Evolutionary conservation across 2,797 vertebrate genomes (phyloP).

Genomic region (Anguilla megastoma): DNA sequence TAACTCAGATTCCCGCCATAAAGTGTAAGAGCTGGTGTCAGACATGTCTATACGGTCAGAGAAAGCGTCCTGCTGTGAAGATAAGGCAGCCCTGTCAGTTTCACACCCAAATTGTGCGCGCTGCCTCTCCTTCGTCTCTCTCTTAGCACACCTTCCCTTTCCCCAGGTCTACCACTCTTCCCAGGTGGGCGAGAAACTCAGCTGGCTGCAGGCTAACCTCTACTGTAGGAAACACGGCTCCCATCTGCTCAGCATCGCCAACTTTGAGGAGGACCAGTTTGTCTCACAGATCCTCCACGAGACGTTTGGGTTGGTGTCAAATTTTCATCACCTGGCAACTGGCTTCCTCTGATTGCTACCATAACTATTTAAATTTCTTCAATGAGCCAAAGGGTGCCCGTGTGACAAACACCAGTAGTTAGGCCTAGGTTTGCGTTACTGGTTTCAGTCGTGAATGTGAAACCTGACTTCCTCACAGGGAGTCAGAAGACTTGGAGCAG

Average conservation of each 20-base stretch:
- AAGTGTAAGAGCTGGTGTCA: not conserved
- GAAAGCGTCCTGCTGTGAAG: not conserved
- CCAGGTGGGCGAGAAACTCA: conserved; percentile 81
- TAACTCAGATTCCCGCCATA: not conserved
- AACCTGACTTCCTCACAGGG: conserved; percentile 58
- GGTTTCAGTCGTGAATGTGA: not conserved
- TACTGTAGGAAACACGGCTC: conserved; percentile 83
- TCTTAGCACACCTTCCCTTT: not conserved
- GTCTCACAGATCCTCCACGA: conserved; percentile 84
- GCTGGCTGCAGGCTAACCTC: conserved; percentile 84
- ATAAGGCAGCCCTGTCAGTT: not conserved
- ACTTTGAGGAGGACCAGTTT: conserved; percentile 86
- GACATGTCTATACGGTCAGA: not conserved
- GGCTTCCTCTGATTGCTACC: not conserved
- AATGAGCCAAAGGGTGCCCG: not conserved
- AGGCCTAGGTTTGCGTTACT: not conserved
- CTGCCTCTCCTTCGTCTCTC: not conserved
- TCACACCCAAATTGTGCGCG: not conserved
- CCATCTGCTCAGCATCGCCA: conserved; percentile 86
- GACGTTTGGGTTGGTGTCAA: conserved; percentile 82
- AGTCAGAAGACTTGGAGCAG: conserved; percentile 89
- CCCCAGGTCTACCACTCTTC: conserved; percentile 82
- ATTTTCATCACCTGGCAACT: not conserved
- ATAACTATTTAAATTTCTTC: not conserved
- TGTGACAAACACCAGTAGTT: not conserved